Conservation (phyloP, 2,888 invertebrate species). For the Carabus problematicus region DNA sequence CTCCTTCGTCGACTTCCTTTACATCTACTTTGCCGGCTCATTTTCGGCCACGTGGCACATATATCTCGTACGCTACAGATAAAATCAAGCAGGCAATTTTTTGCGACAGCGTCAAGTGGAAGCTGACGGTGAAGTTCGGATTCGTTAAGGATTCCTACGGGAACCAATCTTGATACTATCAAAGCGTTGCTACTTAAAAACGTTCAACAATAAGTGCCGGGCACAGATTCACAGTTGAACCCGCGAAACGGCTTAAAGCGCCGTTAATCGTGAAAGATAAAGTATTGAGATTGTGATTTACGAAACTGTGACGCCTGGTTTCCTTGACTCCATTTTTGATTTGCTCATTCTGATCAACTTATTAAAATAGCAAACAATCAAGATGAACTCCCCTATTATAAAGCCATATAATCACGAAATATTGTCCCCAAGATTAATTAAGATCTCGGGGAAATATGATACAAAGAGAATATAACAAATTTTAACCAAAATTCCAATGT, state of each 20-base stretch:
- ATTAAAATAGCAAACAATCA: too few species aligned
- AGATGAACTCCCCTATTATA: too few species aligned
- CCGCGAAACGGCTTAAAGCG: constrained; percentile 4
- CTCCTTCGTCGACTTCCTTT: too few species aligned
- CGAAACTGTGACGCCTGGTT: constrained; percentile 1
- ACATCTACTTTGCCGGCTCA: too few species aligned
- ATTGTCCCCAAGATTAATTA: too few species aligned
- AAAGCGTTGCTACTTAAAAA: constrained; percentile 14
- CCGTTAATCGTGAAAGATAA: constrained; percentile 26
- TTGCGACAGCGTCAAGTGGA: background rate
- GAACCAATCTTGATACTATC: constrained; percentile 12
- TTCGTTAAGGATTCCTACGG: background rate
- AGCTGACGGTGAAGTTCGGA: background rate
- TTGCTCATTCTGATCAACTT: background rate
- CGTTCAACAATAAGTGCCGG: constrained; percentile 5
- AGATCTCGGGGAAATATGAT: too few species aligned
- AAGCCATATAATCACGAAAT: too few species aligned
- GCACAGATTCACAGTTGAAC: constrained; percentile 2
- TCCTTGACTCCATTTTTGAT: background rate
- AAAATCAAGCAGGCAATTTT: constrained; percentile 1
- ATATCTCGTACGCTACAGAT: background rate
- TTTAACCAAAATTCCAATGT: too few species aligned
- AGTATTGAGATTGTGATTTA: constrained; percentile 20
- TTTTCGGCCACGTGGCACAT: background rate
- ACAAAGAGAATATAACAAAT: too few species aligned